These are phyloP conservation scores for Tachystola acroxantha DNA, from an alignment of 2,888 invertebrate genomes.

Conservation along the genomic window DNA sequence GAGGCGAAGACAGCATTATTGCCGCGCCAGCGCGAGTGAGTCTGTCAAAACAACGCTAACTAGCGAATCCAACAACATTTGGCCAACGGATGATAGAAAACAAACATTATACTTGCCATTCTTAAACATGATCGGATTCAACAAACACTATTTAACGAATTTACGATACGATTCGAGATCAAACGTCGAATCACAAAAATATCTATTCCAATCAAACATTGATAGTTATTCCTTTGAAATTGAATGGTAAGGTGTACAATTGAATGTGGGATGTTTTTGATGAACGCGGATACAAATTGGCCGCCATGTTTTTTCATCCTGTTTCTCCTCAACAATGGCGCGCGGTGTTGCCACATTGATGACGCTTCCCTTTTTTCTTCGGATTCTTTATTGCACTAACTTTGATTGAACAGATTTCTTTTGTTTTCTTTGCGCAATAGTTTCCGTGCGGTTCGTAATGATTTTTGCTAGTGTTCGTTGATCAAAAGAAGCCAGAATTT, in stretches of 20 bases:
- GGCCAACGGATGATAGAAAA: slow-evolving; percentile 70
- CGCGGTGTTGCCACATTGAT: slow-evolving; percentile 47
- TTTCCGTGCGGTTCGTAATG: slow-evolving; percentile 27
- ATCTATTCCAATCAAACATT: slow-evolving; percentile 35
- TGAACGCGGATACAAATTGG: slow-evolving; percentile 36
- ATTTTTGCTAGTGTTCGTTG: slow-evolving; percentile 27
- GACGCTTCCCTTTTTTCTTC: slow-evolving; percentile 39
- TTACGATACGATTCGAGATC: slow-evolving; percentile 64
- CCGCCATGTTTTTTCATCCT: slow-evolving; percentile 49
- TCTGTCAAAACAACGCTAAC: slow-evolving; percentile 72
- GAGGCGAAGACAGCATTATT: slow-evolving; percentile 65
- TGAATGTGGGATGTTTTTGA: slow-evolving; percentile 34
- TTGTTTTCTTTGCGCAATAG: slow-evolving; percentile 35
- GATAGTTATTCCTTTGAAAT: slow-evolving; percentile 28
- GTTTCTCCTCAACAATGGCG: slow-evolving; percentile 46
- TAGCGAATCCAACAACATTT: slow-evolving; percentile 67
- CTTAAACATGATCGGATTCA: slow-evolving; percentile 61
- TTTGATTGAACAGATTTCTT: slow-evolving; percentile 45
- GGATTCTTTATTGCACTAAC: slow-evolving; percentile 46
- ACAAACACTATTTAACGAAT: slow-evolving; percentile 64
- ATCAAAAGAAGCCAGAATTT: slow-evolving; percentile 35
- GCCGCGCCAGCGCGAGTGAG: slow-evolving; percentile 52
- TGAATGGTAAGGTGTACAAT: slow-evolving; percentile 40
- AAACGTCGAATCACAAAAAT: slow-evolving; percentile 54
- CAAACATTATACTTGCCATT: slow-evolving; percentile 69